Base-by-base conservation (phyloP, 2,113 vertebrate species). In the Arothron firmamentum region DNA sequence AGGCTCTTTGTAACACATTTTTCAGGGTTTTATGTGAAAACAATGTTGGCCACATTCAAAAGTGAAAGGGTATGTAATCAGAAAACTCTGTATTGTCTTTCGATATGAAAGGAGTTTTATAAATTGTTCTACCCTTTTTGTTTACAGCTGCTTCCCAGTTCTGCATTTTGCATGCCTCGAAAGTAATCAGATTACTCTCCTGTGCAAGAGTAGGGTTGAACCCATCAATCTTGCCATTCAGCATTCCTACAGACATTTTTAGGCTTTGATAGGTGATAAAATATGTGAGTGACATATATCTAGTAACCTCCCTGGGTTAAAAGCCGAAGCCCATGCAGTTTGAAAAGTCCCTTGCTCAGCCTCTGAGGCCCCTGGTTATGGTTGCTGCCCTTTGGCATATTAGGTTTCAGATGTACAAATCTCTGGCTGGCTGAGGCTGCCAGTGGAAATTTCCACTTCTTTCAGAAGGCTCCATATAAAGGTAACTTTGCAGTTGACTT, bases 391-490 rank as follows among this genome's bases (percentile, higher is more conserved):
- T 86, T 81, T 80, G 80, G 78, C 78, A 86, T 88, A 88, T 88
- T 86, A 83, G 69, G 80, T 91, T 91, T 91, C 89, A 89, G 68
- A 86, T 86, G 82, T 82, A 81, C 81, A 81, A 78, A 78, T 70
- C 73, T 82, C 65, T 71, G 65, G 65, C 60, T 46, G 19, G 75
- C 77, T 49, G 34, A 47, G 58, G 65, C 84, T 70, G 69, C 80
- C 70, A 77, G 89, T 91, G 90, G 90, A 92, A 92, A 90, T 89
- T 91, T 92, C 90, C 90, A 90, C 86, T 85, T 86, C 78, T 75
- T 70, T 80, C 49, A 47, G 71, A 75, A 55, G 76, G 76, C 59
- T 58, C 70, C 67, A 68, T 77, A 72, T 82, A 75, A 81, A 71
- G 80, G 61, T 47, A 51, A 55, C 53, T 9, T 47, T n/a, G 6